Evolutionary conservation across 2,113 vertebrate genomes (phyloP).

Genomic region (Gymnorhina tibicen): DNA sequence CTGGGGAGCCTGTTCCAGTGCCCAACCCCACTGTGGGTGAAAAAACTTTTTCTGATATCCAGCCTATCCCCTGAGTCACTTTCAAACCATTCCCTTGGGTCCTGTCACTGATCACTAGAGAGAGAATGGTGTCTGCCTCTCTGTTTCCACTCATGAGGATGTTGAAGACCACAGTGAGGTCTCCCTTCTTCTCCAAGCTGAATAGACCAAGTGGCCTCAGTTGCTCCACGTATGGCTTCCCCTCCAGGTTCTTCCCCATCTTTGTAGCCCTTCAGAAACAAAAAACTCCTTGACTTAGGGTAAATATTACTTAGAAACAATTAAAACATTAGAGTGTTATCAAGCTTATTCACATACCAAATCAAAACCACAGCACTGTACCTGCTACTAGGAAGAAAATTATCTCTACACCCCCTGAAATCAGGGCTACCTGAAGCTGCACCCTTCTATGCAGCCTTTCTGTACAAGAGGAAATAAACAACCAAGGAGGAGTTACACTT

Average conservation of each 20-base stretch:
- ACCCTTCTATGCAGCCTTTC: neutral
- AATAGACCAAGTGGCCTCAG: neutral
- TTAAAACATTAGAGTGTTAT: neutral
- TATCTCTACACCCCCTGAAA: neutral
- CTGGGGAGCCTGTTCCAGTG: neutral
- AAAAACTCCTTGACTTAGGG: neutral
- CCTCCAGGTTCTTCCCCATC: neutral
- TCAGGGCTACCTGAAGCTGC: neutral
- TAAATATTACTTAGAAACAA: neutral
- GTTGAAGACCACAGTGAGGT: neutral
- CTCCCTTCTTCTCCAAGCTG: neutral
- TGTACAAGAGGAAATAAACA: neutral
- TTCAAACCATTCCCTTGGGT: neutral
- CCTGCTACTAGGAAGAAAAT: neutral
- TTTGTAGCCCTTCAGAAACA: neutral
- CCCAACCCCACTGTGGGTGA: rapidly evolving
- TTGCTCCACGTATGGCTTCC: neutral
- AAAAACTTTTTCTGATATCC: neutral
- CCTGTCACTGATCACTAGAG: neutral
- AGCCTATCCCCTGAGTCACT: neutral
- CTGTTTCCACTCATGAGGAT: neutral
- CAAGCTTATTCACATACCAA: neutral
- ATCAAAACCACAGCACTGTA: neutral
- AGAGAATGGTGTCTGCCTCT: neutral
- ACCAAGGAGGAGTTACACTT: neutral